Evolutionary conservation across 2,113 vertebrate genomes (phyloP).

Genomic region (Cnemophilus loriae): DNA sequence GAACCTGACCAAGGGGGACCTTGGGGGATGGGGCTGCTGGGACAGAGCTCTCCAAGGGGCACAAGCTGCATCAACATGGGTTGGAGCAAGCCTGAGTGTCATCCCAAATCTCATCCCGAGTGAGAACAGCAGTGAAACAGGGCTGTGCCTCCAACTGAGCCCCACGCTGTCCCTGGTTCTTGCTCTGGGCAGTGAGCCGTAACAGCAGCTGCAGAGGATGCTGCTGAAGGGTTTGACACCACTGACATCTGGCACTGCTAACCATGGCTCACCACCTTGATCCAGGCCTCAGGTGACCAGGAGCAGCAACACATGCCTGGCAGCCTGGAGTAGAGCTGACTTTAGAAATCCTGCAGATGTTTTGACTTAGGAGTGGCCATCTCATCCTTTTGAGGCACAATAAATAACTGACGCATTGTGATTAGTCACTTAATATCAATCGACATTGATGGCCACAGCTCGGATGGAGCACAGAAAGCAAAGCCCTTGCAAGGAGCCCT

Average conservation of each 20-base stretch:
- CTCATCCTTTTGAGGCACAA: neutral
- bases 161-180: neutral
- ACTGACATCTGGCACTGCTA: neutral
- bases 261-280: neutral
- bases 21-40: neutral
- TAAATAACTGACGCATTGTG: neutral
- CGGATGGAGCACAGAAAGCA: neutral
- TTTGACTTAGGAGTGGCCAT: neutral
- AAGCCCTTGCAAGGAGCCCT: neutral
- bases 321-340: accelerated
- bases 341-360: neutral
- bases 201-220: neutral
- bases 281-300: neutral
- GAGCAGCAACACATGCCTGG: neutral
- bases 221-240: neutral
- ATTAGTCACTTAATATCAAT: neutral
- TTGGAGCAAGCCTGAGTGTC: neutral
- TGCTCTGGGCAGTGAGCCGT: accelerated
- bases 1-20: accelerated
- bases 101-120: accelerated
- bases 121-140: neutral
- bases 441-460: neutral
- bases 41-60: neutral
- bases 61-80: accelerated
- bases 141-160: neutral